Evolutionary conservation across 2,797 vertebrate genomes (phyloP), one percentile per base, ranked within the genome.

Genomic region (Rhadinocentrus ornatus): DNA sequence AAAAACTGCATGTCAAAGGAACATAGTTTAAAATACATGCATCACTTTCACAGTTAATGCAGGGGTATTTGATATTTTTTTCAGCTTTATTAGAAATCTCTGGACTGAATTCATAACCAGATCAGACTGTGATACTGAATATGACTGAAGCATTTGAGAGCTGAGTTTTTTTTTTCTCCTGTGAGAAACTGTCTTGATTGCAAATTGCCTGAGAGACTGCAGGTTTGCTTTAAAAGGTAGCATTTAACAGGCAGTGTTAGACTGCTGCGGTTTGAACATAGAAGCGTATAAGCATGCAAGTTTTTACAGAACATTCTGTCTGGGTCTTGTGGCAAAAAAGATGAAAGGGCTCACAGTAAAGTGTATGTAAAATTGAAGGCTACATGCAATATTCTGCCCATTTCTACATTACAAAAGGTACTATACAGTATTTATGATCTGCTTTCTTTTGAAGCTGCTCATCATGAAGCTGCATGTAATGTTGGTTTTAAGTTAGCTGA

Each of bases 171-270:
- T 82, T 80, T 83, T 52, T 66, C 63, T 77, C 44, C 39, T 39
- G 65, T 85, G 73, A 81, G 60, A 68, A 70, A 82, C 70, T 34
- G 71, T 78, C 75, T 77, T 80, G 67, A 85, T 83, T 86, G 77
- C 75, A 82, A 77, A 87, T 80, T 83, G 67, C 71, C 69, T n/a
- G 52, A 69, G 67, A 37, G 71, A 71, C 69, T 77, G 85, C 69
- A 84, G 83, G 62, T 69, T 87, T 60, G 46, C 73, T 80, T 41
- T 80, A 63, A 64, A 71, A 85, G 66, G 75, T 50, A 81, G 61
- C 62, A 41, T 5, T 70, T 69, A 80, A 69, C 73, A 78, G 35
- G 68, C 68, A 50, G 44, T 66, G 65, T 41, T 65, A 24, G 57
- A 55, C 73, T 60, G 68, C 67, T 72, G 54, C 61, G 48, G 62